Evolutionary conservation across 2,888 invertebrate species (phyloP).

Genomic region (Lithodes maja): DNA sequence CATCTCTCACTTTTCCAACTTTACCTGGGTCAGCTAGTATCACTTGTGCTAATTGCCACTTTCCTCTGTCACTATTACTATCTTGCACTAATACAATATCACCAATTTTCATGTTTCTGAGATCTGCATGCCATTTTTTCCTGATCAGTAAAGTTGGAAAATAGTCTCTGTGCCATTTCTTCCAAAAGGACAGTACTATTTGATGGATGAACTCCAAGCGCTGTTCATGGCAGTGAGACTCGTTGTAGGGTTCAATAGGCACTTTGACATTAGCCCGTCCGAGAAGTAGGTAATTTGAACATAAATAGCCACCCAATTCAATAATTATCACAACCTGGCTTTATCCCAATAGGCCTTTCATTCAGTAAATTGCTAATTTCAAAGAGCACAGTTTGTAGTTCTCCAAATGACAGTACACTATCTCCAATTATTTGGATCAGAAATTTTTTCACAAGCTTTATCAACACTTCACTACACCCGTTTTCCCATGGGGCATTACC

Average conservation of each 20-base stretch:
- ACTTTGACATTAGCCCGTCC: background rate
- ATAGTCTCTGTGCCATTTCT: background rate
- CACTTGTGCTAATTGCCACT: constrained; percentile 3
- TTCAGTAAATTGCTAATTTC: background rate
- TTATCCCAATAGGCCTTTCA: too few species aligned
- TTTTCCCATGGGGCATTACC: background rate
- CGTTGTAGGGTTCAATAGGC: background rate
- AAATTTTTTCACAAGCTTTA: background rate
- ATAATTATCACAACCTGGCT: background rate
- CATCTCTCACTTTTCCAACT: constrained; percentile 16
- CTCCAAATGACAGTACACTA: constrained; percentile 9
- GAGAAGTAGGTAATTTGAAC: background rate
- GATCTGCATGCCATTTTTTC: constrained; percentile 1
- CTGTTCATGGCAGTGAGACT: too few species aligned
- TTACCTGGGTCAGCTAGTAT: background rate
- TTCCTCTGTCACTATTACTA: background rate
- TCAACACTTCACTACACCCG: background rate
- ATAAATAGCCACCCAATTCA: background rate
- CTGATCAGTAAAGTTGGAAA: constrained; percentile 14
- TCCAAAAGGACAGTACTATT: constrained; percentile 2
- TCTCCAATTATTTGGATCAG: background rate
- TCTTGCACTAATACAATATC: constrained; percentile 24
- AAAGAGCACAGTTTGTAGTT: constrained; percentile 6
- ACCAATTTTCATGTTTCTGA: background rate
- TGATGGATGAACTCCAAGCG: background rate